Percentiles rank a stretch among this genome's conserved stretches.
Evolutionary conservation across 1,140 invertebrate species (phyloP).

Genomic region (Hypothenemus hampei): DNA sequence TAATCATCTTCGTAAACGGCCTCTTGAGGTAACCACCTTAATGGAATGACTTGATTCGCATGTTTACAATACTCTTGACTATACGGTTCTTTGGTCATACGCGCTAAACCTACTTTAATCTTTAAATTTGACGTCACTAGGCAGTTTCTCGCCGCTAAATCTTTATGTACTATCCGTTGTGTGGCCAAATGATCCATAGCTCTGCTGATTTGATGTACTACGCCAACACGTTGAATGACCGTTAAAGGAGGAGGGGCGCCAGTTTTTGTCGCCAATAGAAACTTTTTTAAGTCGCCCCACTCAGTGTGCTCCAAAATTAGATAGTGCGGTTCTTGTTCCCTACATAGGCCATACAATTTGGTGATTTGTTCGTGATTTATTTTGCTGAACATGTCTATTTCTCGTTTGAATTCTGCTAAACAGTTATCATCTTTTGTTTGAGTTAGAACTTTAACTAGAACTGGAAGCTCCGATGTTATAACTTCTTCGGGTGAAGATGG

Average conservation of each 20-base stretch:
- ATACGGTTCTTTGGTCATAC: conserved; percentile 78
- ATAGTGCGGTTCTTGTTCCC: conserved; percentile 79
- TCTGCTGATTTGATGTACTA: conserved; percentile 73
- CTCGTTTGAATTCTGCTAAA: conserved; percentile 77
- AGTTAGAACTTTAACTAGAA: conserved; percentile 71
- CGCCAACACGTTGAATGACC: conserved; percentile 63
- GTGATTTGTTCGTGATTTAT: conserved; percentile 75
- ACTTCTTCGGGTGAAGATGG: conserved; percentile 39
- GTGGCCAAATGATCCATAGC: conserved; percentile 79
- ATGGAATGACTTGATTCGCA: conserved; percentile 71
- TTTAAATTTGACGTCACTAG: conserved; percentile 76
- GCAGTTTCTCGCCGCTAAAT: conserved; percentile 91
- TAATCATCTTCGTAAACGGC: conserved; percentile 86
- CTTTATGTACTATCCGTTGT: conserved; percentile 72
- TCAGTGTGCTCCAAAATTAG: conserved; percentile 89
- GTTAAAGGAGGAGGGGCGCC: conserved; percentile 57
- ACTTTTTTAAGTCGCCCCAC: conserved; percentile 94
- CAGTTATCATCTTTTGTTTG: conserved; percentile 70
- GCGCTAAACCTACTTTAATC: conserved; percentile 78
- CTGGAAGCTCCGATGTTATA: conserved; percentile 33
- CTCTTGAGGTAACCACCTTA: conserved; percentile 85
- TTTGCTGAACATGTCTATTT: conserved; percentile 79
- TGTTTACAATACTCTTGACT: conserved; percentile 79
- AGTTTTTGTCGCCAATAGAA: conserved; percentile 71
- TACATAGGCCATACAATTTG: conserved; percentile 73